Base-by-base conservation (phyloP, 1,140 invertebrate genomes). In the Heterodera carotae region DNA sequence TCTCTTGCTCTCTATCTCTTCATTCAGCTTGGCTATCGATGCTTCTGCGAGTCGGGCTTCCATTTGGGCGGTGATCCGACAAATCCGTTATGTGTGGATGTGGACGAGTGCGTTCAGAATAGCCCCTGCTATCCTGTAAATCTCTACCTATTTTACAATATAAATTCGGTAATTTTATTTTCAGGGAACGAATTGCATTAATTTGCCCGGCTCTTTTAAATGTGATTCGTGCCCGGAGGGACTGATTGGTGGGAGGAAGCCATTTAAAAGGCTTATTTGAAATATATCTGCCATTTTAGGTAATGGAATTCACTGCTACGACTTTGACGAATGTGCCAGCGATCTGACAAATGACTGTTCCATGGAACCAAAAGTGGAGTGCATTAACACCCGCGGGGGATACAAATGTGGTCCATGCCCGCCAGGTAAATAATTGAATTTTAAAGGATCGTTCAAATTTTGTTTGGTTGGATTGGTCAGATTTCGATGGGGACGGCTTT, bases 331-430 rank as follows among this genome's bases (percentile, higher is more conserved):
- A 76, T 87, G 85, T 69, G 80, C 60, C 12, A 67, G 75, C 29
- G 75, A 83, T 27, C 43, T 80, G 12, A 75, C 78, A 2, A 76
- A 87, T 66, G 82, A 80, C 18, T 86, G 85, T 70, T 87, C 85
- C 39, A 84, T 79, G 36, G 15, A 76, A 33, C 85, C 86, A 8
- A 48, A 71, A 29, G 84, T 84, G 12, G 71, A 83, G 31, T 87
- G 85, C 74, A 72, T 87, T 25, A 87, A 87, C 77, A 89, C 87
- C 10, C 48, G 76, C 22, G 89, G 90, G 8, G 88, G 88, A 7
- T 83, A 88, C 25, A 76, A 64, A 12, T 90, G 89, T 84, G 89
- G 86, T 5, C 78, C 85, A 1, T 90, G 89, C 77, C 89, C 89
- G 18, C 34, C 84, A 75, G 89, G 89, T 83, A 67, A 43, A 71